Evolutionary conservation across 2,888 invertebrate genomes (phyloP), one percentile per base, ranked within the genome.

Genomic region (Byasa hedistus): DNA sequence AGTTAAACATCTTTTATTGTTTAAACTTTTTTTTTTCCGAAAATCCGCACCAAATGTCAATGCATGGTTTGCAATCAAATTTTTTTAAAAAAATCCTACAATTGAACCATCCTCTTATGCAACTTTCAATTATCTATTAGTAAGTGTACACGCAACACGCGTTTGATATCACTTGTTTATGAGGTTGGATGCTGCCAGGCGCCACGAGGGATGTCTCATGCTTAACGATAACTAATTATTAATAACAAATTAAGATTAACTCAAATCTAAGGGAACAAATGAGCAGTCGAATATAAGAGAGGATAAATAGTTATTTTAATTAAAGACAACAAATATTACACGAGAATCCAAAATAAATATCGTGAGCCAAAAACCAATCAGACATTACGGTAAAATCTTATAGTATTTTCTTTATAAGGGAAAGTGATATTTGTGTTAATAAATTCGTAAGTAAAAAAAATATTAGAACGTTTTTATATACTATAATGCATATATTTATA

Each of bases 211-310:
- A 76, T 81, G 80, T 77, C 77, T 77, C 72, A 64, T 62, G 70
- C 70, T 77, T 82, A 83, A 81, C 81, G 69, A 63, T 61, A 66
- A 70, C 63, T 72, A 66, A 73, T 76, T 76, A 80, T 81, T 76
- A 84, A 84, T 81, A 84, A 80, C 80, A 81, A 77, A 82, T 81
- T 83, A 82, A 80, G 79, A 80, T 80, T 84, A 82, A 76, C 76
- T 76, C 75, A 79, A 81, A 77, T 80, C 73, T 80, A 71, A 76
- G 79, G 79, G 75, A 73, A 78, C 75, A 70, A 71, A 73, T 74
- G 74, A 75, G 75, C 71, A 74, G 17, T 48, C n/a, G 15, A 48
- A 48, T 1, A 5, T 32, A 7, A 27, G 4, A 27, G n/a, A n/a
- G n/a, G n/a, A n/a, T n/a, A n/a, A n/a, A n/a, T n/a, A n/a, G n/a